A percentile compares a stretch with the other conserved stretches of the same genome.
Conservation (phyloP, 23 tunicate species). For the Styela plicata region DNA sequence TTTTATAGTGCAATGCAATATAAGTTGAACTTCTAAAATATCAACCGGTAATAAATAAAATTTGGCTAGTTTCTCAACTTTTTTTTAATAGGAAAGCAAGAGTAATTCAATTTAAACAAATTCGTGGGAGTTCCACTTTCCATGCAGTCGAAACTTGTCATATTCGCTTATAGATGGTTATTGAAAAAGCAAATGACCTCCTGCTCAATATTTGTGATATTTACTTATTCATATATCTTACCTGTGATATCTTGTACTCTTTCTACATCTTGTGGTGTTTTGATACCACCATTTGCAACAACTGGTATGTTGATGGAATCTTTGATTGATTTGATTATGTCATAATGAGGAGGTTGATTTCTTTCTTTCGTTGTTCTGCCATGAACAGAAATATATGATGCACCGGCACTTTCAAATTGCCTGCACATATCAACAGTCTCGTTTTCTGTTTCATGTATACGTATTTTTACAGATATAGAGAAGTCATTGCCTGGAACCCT, state of each 20-base stretch:
- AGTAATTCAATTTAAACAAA: no score
- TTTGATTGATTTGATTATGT: constrained; percentile 59
- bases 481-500: constrained; percentile 57
- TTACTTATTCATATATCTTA: no score
- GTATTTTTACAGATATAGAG: constrained; percentile 83
- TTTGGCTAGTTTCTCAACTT: no score
- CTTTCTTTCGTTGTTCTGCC: constrained; percentile 87
- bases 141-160: no score
- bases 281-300: constrained; percentile 80
- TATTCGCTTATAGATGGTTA: no score
- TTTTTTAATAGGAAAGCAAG: no score
- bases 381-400: constrained; percentile 75
- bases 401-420: constrained; percentile 63
- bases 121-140: no score
- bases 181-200: no score
- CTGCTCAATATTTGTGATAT: no score
- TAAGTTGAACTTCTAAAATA: no score
- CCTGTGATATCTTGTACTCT: constrained; percentile 56
- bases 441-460: constrained; percentile 49
- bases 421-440: constrained; percentile 74
- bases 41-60: no score
- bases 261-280: constrained; percentile 31
- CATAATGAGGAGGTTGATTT: constrained; percentile 88
- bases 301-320: constrained; percentile 65
- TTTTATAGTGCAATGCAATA: no score